Evolutionary conservation across 2,888 invertebrate genomes (phyloP), one percentile per base, ranked within the genome.

Genomic region (Acanthococcus lagerstroemiae): DNA sequence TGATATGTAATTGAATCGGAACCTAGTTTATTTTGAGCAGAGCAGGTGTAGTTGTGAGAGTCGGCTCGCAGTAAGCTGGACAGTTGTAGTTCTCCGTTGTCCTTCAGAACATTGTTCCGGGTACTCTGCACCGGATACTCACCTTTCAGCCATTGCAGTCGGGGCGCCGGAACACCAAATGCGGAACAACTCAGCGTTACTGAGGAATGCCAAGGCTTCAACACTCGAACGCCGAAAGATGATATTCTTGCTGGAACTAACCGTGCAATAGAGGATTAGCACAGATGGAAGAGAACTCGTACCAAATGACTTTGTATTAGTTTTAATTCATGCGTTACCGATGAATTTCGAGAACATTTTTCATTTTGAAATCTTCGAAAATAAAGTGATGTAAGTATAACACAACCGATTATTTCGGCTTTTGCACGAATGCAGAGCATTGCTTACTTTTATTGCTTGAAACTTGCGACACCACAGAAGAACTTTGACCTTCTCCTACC

Each of bases 401-500:
- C n/a, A n/a, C n/a, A n/a, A n/a, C n/a, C n/a, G n/a, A n/a, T n/a
- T n/a, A n/a, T n/a, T n/a, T n/a, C n/a, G n/a, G n/a, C n/a, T n/a
- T n/a, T n/a, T n/a, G n/a, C n/a, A n/a, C n/a, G n/a, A n/a, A 15
- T 45, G 46, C 15, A 52, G 19, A 48, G 17, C 17, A 52, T 52
- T 9, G 21, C 57, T 22, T 56, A 66, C 66, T 27, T 66, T 66
- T 66, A 3, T 45, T 12, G 46, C 30, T 66, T 1, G 56, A 27
- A 26, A 85, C 80, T 75, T 85, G 84, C 0, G 84, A 82, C 5
- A 83, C 83, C 1, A 85, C 84, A 65, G 81, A 78, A 0, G 86
- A 85, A 74, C 84, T 85, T 72, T 84, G 85, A 0, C 89, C 88
- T 74, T 88, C 88, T 0, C 89, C 89, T 46, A 87, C 84, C 30